phyloP scores from a whole-genome alignment of 1,140 invertebrate species.

The Paraescarpia echinospica region DNA sequence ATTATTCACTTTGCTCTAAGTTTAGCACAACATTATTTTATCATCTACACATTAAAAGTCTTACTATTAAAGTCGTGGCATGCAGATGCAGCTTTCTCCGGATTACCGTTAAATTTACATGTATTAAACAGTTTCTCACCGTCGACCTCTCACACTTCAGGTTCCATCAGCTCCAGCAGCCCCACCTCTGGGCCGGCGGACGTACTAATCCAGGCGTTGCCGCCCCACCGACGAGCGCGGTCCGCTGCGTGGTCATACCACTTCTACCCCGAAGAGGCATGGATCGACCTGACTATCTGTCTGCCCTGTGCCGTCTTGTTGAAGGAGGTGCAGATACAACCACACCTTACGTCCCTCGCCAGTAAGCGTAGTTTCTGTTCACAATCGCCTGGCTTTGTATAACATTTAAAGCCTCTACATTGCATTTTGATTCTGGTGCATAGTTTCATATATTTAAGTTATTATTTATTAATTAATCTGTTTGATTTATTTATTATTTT shows the following conservation, averaged over 20 bases:
- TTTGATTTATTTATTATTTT: no score
- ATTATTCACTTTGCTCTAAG: no score
- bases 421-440: not conserved
- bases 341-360: constrained; percentile 79
- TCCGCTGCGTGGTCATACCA: constrained; percentile 90
- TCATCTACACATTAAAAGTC: no score
- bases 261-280: constrained; percentile 86
- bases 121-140: not conserved
- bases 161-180: constrained; percentile 77
- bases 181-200: constrained; percentile 84
- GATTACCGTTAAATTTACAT: not conserved
- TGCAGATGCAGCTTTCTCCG: not conserved
- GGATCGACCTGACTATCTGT: constrained; percentile 82
- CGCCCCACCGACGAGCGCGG: constrained; percentile 77
- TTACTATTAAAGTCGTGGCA: not conserved
- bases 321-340: constrained; percentile 85
- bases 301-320: constrained; percentile 85
- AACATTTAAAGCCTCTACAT: not conserved
- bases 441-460: not conserved
- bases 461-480: not conserved
- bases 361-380: constrained; percentile 62
- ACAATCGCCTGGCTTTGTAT: not conserved
- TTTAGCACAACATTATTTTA: no score
- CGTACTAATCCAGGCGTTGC: constrained; percentile 74
- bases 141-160: constrained; percentile 48